Conservation (phyloP, 2,888 invertebrate species). For the Osmoderma eremita region DNA sequence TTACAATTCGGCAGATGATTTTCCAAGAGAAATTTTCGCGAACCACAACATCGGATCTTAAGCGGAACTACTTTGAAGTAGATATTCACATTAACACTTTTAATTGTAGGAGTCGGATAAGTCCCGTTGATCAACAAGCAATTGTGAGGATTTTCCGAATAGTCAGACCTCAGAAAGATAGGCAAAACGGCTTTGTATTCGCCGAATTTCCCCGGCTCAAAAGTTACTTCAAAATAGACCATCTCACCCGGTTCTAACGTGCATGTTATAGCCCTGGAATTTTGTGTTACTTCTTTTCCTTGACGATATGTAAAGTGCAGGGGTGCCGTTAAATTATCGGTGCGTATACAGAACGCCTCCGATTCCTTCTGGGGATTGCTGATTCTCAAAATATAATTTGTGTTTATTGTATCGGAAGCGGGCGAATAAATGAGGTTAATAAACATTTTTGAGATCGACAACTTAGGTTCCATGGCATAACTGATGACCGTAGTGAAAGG, state of each 20-base stretch:
- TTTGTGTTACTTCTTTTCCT: constrained; percentile 47
- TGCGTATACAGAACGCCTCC: constrained; percentile 54
- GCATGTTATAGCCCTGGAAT: constrained; percentile 49
- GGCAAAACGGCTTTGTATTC: constrained; percentile 54
- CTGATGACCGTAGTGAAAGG: constrained; percentile 21
- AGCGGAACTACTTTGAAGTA: no score
- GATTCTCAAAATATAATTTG: constrained; percentile 31
- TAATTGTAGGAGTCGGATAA: neutral
- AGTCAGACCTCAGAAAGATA: constrained; percentile 36
- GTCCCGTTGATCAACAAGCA: neutral
- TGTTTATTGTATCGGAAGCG: neutral
- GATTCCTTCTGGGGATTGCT: constrained; percentile 47
- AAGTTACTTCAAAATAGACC: constrained; percentile 51
- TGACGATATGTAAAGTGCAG: constrained; percentile 53
- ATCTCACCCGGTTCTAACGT: constrained; percentile 51
- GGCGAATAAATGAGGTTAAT: constrained; percentile 40
- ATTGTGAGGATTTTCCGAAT: neutral
- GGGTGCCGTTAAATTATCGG: constrained; percentile 52
- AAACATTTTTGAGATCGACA: constrained; percentile 42
- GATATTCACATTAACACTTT: no score
- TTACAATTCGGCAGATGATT: no score
- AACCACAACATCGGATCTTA: no score
- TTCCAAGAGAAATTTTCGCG: no score
- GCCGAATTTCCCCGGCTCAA: constrained; percentile 52
- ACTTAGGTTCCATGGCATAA: constrained; percentile 4